Conservation (phyloP, 2,888 invertebrate species). For the Sclerodermus sp. region DNA sequence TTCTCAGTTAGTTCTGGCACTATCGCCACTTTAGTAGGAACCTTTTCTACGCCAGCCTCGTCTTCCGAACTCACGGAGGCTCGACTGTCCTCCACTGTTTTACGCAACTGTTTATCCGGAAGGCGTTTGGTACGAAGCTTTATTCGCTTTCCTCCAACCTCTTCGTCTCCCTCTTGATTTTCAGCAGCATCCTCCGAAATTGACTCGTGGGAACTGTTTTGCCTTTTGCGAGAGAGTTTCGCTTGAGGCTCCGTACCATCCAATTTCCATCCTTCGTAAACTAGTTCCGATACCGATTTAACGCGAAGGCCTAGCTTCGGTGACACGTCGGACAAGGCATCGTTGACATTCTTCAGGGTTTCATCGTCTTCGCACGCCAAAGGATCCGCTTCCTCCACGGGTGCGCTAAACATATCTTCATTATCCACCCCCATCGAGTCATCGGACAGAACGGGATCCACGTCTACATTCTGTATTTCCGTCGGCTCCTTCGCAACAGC, state of each 20-base stretch:
- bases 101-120: conserved; percentile 45
- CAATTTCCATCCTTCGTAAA: conserved; percentile 48
- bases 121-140: conserved; percentile 42
- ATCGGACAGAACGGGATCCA: conserved; percentile 26
- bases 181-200: conserved; percentile 58
- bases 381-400: conserved; percentile 49
- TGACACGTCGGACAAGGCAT: neutral
- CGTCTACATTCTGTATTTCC: conserved; percentile 35
- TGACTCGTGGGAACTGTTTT: conserved; percentile 44
- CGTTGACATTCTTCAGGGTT: conserved; percentile 12
- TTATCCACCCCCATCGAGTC: conserved; percentile 42
- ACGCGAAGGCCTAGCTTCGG: conserved; percentile 39
- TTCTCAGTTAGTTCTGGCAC: conserved; percentile 29
- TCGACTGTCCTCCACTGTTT: conserved; percentile 50
- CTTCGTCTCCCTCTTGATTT: conserved; percentile 52
- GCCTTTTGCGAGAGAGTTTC: conserved; percentile 41
- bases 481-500: conserved; percentile 14
- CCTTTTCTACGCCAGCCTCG: conserved; percentile 27
- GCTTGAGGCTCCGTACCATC: conserved; percentile 32
- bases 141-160: conserved; percentile 47
- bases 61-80: conserved; percentile 48
- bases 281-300: conserved; percentile 46
- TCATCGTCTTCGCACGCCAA: conserved; percentile 46
- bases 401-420: conserved; percentile 28
- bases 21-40: too few species aligned